Base-by-base conservation (phyloP, 1,140 invertebrate species). In the Tetramorium simillimum region DNA sequence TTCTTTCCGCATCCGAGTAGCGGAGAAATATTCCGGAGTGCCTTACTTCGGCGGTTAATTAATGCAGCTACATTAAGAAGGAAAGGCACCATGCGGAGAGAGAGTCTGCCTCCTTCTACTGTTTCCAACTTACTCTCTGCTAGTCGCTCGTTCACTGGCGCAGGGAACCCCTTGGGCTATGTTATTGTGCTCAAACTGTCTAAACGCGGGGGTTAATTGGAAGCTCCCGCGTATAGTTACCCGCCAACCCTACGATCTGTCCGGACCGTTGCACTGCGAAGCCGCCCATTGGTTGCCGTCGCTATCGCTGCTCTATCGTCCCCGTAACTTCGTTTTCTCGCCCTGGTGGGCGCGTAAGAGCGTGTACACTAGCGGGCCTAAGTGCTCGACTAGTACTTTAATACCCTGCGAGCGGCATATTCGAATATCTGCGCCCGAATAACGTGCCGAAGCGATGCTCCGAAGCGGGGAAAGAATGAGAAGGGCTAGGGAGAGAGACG, bases 201-300 rank as follows among this genome's bases (percentile, higher is more conserved):
- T 84, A 84, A 88, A 92, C 80, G 88, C 78, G 85, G 81, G 78
- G 91, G 89, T 92, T 92, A 92, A 92, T 92, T 92, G 91, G 90
- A 92, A 92, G 89, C 91, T 78, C 87, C 78, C 60, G 69, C 81
- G 85, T 89, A 86, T 87, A 91, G 90, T 89, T 91, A 88, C 60
- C 53, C 91, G 51, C 51, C 88, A 89, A 82, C 84, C 75, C 85
- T 81, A 40, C 82, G 89, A 84, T 89, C 63, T 80, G 73, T 82
- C 81, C 76, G 76, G 85, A 84, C 69, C 85, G 56, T 40, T 80
- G 78, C 87, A 43, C 51, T 9, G 40, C 58, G 86, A 81, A 77
- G 85, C 67, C 60, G 75, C 73, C 65, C 58, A 63, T 86, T 51
- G 86, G 82, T 60, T 85, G 80, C 80, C 60, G 70, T 56, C 62